These are phyloP conservation scores for Babylonia areolata DNA, from an alignment of 1,140 invertebrate species.

Conservation along the genomic window DNA sequence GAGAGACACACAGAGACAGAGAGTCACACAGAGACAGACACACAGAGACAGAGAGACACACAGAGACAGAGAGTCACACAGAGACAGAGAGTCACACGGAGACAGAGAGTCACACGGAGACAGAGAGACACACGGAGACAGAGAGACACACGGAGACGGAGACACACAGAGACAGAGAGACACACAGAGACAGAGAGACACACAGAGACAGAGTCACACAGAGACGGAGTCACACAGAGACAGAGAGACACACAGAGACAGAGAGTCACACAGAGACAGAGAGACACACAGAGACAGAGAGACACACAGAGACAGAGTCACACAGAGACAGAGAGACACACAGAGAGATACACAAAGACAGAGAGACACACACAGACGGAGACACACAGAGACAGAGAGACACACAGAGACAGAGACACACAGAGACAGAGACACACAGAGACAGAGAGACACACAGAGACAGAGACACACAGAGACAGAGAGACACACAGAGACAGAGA, in stretches of 20 bases:
- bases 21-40: neutral
- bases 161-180: neutral
- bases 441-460: no score
- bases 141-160: constrained; percentile 19
- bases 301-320: neutral
- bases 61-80: neutral
- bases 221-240: constrained; percentile 27
- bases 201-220: constrained; percentile 16
- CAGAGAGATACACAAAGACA: neutral
- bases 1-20: neutral
- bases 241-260: constrained; percentile 20
- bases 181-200: neutral
- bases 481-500: no score
- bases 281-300: neutral
- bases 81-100: neutral
- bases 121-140: constrained; percentile 14
- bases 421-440: no score
- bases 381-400: no score
- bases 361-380: neutral
- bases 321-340: neutral
- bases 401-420: no score
- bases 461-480: no score
- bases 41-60: neutral
- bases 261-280: neutral
- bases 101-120: constrained; percentile 25